Base-by-base conservation (phyloP, 2,113 vertebrate genomes). In the Anguilla japonica region DNA sequence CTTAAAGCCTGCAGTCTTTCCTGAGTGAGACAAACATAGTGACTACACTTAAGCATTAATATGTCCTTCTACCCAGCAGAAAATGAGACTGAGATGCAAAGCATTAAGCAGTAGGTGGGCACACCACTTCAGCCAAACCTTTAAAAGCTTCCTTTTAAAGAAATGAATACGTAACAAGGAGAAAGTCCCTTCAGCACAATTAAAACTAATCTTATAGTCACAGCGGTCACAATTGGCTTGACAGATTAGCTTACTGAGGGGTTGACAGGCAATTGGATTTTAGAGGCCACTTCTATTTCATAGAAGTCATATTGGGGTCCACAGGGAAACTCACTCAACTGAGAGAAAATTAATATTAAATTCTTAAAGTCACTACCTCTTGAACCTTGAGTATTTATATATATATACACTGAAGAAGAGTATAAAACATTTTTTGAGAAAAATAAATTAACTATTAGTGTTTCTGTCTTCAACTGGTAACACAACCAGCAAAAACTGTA, bases 161-260 rank as follows among this genome's bases (percentile, higher is more conserved):
- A 80, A 20, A 80, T 80, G 71, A 75, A 80, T 80, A 80, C 16
- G 41, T 80, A 80, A 80, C 79, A 41, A 39, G 40, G 79, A 41
- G 79, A 18, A 41, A 29, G 39, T 20, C 87, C 80, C 87, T 87
- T 43, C 34, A 46, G 83, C 60, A 79, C 86, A 83, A 87, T 92
- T 88, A 87, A 86, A 90, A 93, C 90, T 90, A 90, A 91, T 87
- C 86, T 84, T 83, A 60, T 79, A 8, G 57, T 90, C 89, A 89
- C 87, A 91, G 87, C 87, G 80, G 87, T 90, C 50, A 90, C 85
- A 83, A 50, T 92, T 92, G 91, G 88, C 92, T 63, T 89, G 87
- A 71, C 86, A 46, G 81, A 43, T 86, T 40, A 41, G 53, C 83
- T 90, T 83, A 90, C 86, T 89, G 87, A 79, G 56, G 40, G 63